Evolutionary conservation across 64 coral and sea anemone genomes (phyloP).

Genomic region (Stylophora pistillata): DNA sequence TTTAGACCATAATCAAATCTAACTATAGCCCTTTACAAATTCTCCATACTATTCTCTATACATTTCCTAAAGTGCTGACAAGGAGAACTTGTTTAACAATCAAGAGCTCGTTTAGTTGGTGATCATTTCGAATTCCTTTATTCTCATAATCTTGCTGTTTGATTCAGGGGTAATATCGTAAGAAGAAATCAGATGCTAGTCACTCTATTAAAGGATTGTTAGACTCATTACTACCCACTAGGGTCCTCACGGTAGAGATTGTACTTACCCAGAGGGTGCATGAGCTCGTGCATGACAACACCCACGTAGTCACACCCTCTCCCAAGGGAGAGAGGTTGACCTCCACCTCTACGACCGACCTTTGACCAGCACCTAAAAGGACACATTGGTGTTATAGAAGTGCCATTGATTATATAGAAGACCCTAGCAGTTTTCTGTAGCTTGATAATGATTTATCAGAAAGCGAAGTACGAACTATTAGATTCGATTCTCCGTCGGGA

Average conservation of each 20-base stretch:
- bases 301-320: conserved; percentile 75
- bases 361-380: conserved; percentile 68
- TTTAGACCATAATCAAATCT: not conserved
- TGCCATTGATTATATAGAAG: not conserved
- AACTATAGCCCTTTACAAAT: not conserved
- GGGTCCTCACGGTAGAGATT: not conserved
- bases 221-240: not conserved
- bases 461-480: no score
- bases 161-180: no score
- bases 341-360: conserved; percentile 66
- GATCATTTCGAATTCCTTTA: no score
- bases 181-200: not conserved
- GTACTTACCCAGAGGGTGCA: conserved; percentile 79
- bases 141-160: no score
- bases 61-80: no score
- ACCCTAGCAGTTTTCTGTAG: no score
- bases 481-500: no score
- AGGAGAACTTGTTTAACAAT: no score
- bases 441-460: no score
- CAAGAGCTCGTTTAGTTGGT: no score
- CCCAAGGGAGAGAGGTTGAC: conserved; percentile 67
- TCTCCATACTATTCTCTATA: no score
- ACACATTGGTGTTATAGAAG: not conserved
- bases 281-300: conserved; percentile 82
- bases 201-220: not conserved